Evolutionary conservation across 2,113 vertebrate species (phyloP).

Genomic region (Rhinoptilus africanus): DNA sequence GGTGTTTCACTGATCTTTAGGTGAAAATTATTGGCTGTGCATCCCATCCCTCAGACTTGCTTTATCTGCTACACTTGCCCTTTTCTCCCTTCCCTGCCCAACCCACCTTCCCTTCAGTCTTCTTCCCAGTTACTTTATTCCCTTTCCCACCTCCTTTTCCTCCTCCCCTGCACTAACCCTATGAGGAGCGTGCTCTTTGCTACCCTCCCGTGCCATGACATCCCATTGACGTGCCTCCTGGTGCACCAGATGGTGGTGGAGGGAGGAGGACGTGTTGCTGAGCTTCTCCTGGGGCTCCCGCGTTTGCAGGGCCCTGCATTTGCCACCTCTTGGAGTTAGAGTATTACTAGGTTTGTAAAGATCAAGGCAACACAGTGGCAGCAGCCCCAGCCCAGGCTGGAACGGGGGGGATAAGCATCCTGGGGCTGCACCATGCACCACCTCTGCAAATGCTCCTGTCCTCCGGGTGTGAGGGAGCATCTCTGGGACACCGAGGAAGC

Average conservation of each 20-base stretch:
- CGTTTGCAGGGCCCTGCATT: not conserved
- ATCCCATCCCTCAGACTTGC: not conserved
- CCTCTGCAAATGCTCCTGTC: not conserved
- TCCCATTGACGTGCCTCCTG: rapidly evolving
- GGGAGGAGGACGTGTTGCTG: not conserved
- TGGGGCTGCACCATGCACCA: no score
- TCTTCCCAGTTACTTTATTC: not conserved
- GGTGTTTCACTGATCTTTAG: not conserved
- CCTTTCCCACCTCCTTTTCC: not conserved
- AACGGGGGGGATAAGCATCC: not conserved
- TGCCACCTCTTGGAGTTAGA: no score
- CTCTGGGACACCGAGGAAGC: not conserved
- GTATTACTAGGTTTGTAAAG: not conserved
- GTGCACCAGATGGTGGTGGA: not conserved
- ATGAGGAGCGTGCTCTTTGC: not conserved
- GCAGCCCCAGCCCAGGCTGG: not conserved
- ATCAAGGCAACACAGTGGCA: not conserved
- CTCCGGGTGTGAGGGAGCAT: not conserved
- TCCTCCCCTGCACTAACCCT: not conserved
- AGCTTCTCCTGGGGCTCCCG: not conserved
- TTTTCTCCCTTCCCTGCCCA: not conserved
- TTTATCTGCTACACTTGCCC: not conserved
- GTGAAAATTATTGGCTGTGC: not conserved
- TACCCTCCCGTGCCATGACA: not conserved
- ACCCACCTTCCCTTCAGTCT: not conserved